A percentile compares a stretch with the other conserved stretches of the same genome.
Conservation (phyloP, 1,140 invertebrate genomes). For the Asbolus verrucosus region DNA sequence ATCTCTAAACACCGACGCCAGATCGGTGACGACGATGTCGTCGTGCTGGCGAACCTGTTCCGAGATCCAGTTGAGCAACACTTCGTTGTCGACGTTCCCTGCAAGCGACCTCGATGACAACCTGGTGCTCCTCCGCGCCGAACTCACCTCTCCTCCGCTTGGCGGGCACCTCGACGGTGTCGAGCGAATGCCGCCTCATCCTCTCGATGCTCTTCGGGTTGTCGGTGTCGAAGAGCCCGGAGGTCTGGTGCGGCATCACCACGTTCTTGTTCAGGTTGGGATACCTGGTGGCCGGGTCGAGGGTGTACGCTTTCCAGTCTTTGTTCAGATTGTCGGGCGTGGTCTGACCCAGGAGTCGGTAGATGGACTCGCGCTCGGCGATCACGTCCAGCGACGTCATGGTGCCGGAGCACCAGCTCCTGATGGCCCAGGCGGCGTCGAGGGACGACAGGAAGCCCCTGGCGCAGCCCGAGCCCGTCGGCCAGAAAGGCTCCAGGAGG, state of each 20-base stretch:
- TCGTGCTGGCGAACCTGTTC: slow-evolving; percentile 78
- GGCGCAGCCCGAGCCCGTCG: slow-evolving; percentile 97
- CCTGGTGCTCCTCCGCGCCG: neutral
- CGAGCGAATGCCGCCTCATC: slow-evolving; percentile 61
- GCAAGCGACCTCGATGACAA: slow-evolving; percentile 1
- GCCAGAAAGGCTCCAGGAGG: slow-evolving; percentile 97
- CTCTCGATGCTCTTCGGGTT: slow-evolving; percentile 67
- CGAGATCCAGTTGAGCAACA: slow-evolving; percentile 81
- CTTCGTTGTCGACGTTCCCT: slow-evolving; percentile 76
- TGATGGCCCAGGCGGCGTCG: slow-evolving; percentile 96
- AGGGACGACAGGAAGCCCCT: slow-evolving; percentile 95
- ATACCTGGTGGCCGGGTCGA: slow-evolving; percentile 89
- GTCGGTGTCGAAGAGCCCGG: slow-evolving; percentile 72
- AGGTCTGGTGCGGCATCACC: slow-evolving; percentile 73
- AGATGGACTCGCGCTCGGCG: slow-evolving; percentile 95
- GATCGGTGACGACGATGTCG: slow-evolving; percentile 75
- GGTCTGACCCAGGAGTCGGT: slow-evolving; percentile 82
- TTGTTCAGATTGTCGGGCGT: slow-evolving; percentile 95
- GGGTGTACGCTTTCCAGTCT: slow-evolving; percentile 87
- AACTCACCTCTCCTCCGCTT: slow-evolving; percentile 74
- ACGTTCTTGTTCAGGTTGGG: slow-evolving; percentile 72
- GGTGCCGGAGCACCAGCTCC: slow-evolving; percentile 80
- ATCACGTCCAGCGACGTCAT: slow-evolving; percentile 84
- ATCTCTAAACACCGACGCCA: slow-evolving; percentile 79
- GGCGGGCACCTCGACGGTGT: slow-evolving; percentile 69